phyloP scores from a whole-genome alignment of 2,113 vertebrate species.

The Onychorhynchus coronatus region DNA sequence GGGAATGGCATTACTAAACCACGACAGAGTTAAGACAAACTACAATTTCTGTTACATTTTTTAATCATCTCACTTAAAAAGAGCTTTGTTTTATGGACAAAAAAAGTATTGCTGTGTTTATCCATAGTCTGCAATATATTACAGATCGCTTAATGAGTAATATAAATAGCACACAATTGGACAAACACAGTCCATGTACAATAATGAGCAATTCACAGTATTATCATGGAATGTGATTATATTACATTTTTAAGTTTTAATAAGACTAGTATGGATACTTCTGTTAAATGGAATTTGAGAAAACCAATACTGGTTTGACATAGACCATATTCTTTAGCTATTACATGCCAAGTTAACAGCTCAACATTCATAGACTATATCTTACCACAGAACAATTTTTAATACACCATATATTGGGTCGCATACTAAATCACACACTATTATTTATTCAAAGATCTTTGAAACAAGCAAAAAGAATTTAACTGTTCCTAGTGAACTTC shows the following conservation, averaged over 20 bases:
- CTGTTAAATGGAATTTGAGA: neutral
- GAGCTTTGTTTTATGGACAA: neutral
- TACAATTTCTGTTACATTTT: neutral
- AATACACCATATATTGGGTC: neutral
- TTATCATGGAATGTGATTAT: neutral
- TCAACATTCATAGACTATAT: neutral
- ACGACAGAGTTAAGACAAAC: neutral
- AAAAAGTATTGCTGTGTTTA: neutral
- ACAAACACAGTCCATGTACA: neutral
- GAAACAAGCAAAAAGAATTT: neutral
- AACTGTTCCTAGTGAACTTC: neutral
- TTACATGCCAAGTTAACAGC: neutral
- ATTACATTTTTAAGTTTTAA: neutral
- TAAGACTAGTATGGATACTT: neutral
- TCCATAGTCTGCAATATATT: neutral
- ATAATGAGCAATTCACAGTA: neutral
- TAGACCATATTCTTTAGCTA: neutral
- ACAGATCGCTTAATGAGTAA: neutral
- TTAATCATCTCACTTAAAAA: neutral
- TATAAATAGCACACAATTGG: neutral
- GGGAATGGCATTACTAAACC: neutral
- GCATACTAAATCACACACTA: neutral
- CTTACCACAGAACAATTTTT: neutral
- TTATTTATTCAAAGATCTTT: conserved; percentile 3
- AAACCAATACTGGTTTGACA: neutral